These are phyloP conservation scores for Cricetomys ansorgei DNA, from an alignment of 2,113 vertebrate species.

Conservation along the genomic window DNA sequence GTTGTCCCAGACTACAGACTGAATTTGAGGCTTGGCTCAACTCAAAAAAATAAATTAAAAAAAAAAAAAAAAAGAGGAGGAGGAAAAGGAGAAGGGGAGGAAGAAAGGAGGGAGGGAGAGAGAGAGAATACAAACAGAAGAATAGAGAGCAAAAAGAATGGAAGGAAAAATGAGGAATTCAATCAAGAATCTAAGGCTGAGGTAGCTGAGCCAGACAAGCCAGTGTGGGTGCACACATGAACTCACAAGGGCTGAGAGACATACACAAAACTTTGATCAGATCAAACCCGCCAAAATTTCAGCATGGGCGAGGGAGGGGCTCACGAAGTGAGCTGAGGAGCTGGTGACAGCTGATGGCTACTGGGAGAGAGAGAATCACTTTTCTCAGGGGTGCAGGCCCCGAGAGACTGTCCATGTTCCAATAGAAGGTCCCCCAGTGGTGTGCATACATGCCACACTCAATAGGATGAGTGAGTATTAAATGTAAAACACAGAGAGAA, in stretches of 20 bases:
- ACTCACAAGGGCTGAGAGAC: neutral
- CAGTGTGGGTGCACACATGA: too few relatives aligned
- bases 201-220: neutral
- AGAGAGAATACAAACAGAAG: neutral
- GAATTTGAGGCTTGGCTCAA: neutral
- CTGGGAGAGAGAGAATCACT: too few relatives aligned
- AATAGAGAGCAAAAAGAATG: neutral
- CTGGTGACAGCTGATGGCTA: too few relatives aligned
- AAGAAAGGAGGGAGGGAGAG: neutral
- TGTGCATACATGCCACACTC: too few relatives aligned
- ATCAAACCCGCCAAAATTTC: neutral
- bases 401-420: too few relatives aligned
- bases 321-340: neutral
- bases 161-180: neutral
- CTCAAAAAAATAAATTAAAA: too few relatives aligned
- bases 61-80: rapidly evolving
- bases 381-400: too few relatives aligned
- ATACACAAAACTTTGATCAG: too few relatives aligned
- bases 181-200: neutral
- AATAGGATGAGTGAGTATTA: neutral
- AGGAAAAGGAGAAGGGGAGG: neutral
- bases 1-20: neutral
- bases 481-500: neutral
- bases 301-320: neutral
- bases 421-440: too few relatives aligned